A percentile compares a stretch with the other conserved stretches of the same genome.
Evolutionary conservation across 2,888 invertebrate species (phyloP).

Genomic region (Gymnocheta viridis): DNA sequence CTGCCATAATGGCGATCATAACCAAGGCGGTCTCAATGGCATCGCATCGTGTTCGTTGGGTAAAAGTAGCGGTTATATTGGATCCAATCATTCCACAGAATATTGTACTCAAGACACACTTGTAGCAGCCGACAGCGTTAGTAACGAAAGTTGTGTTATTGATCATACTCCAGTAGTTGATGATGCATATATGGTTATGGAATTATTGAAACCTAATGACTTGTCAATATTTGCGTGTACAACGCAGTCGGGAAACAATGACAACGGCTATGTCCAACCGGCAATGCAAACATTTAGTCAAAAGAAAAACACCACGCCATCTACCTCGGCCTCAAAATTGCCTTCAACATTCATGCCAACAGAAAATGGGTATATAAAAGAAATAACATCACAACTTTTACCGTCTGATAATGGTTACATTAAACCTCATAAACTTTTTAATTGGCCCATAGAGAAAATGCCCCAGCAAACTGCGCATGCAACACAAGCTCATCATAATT

Average conservation of each 20-base stretch:
- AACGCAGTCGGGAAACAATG: constrained; percentile 28
- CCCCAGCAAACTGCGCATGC: background rate
- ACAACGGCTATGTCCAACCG: constrained; percentile 46
- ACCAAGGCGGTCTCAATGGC: constrained; percentile 39
- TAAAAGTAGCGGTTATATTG: constrained; percentile 70
- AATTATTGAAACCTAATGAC: constrained; percentile 56
- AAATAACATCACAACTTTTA: constrained; percentile 54
- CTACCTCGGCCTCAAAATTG: constrained; percentile 7
- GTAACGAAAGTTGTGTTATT: constrained; percentile 31
- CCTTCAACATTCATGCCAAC: constrained; percentile 47
- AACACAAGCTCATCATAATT: constrained; percentile 3
- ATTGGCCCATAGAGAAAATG: constrained; percentile 48
- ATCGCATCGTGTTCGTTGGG: constrained; percentile 53
- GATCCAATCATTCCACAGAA: constrained; percentile 64
- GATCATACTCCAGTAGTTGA: constrained; percentile 37
- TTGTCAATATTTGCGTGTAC: background rate
- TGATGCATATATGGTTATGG: constrained; percentile 70
- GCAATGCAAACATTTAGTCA: constrained; percentile 15
- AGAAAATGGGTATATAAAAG: constrained; percentile 64
- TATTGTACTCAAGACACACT: constrained; percentile 56
- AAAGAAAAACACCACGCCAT: constrained; percentile 11
- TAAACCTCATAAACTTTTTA: constrained; percentile 67
- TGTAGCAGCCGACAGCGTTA: background rate
- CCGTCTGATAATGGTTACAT: constrained; percentile 69
- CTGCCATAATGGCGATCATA: constrained; percentile 58